These are phyloP conservation scores for Polydrusus cervinus DNA, from an alignment of 2,888 invertebrate genomes.

Conservation along the genomic window DNA sequence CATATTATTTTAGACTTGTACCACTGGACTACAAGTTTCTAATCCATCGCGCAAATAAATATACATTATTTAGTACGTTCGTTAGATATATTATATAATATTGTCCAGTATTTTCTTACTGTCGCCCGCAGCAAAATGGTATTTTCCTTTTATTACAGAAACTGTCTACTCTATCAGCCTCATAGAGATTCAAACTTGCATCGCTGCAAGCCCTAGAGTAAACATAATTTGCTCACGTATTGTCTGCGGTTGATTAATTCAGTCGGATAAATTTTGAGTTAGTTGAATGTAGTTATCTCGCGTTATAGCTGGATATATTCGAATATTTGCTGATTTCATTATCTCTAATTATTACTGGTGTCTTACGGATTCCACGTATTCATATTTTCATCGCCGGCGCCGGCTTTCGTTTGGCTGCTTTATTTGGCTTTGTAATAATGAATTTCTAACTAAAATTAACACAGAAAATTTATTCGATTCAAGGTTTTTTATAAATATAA, in stretches of 20 bases:
- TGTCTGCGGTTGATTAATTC: slow-evolving; percentile 54
- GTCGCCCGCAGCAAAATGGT: slow-evolving; percentile 4
- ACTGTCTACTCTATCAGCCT: slow-evolving; percentile 41
- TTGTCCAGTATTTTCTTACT: not conserved
- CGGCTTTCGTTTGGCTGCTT: slow-evolving; percentile 6
- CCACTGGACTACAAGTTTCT: too few relatives aligned
- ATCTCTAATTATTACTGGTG: slow-evolving; percentile 54
- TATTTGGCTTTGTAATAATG: slow-evolving; percentile 5
- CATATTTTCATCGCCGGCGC: slow-evolving; percentile 20
- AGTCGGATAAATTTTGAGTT: slow-evolving; percentile 53
- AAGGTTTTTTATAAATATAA: not conserved
- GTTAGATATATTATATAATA: not conserved
- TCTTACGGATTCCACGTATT: slow-evolving; percentile 45
- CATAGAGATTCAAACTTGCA: slow-evolving; percentile 40
- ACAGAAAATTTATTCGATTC: not conserved
- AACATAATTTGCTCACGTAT: slow-evolving; percentile 50
- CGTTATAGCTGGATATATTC: slow-evolving; percentile 43
- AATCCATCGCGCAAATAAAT: too few relatives aligned
- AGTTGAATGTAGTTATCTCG: slow-evolving; percentile 48
- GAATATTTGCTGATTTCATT: slow-evolving; percentile 55
- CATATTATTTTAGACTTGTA: too few relatives aligned
- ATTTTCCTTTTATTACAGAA: slow-evolving; percentile 24
- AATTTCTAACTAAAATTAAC: slow-evolving; percentile 1
- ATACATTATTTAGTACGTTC: too few relatives aligned
- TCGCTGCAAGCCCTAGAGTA: slow-evolving; percentile 42